Base-by-base conservation (phyloP, 2,113 vertebrate genomes). In the Redunca redunca region DNA sequence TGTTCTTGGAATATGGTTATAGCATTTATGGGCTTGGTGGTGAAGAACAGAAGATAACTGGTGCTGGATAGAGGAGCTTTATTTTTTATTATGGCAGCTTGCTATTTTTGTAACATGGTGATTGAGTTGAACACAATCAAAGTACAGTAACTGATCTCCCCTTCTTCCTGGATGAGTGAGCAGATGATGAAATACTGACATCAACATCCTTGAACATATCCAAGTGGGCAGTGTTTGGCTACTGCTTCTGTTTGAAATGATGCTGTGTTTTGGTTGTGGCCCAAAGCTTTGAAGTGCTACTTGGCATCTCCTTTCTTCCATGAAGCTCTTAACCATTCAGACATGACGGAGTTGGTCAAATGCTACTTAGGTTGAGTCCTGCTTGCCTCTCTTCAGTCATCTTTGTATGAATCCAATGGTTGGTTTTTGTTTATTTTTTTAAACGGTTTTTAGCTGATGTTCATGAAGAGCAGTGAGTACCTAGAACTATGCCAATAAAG, bases 361-460 rank as follows among this genome's bases (percentile, higher is more conserved):
- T 97, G 10, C 17, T 98, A 95, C 52, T 98, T 97, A 89, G 81
- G 40, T 30, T 91, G 91, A 96, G 97, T 98, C 97, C 97, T 19
- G 48, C 98, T 97, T 97, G 90, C 98, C 97, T 98, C 96, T 95
- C 85, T 97, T 97, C 78, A 11, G 88, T 97, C 96, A 30, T 97
- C 97, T 97, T 96, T 60, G 3, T 96, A 88, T 94, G 96, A 98
- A 95, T 97, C 86, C 6, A 96, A 36, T 98, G 97, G 52, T n/a
- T 21, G 91, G 36, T 43, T 82, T 43, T 40, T 7, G 14, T n/a
- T 84, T 46, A 25, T 88, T 60, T 62, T 90, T 87, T 91, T 33
- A 90, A 98, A 98, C 85, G 93, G 98, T 98, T 99, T 98, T 98
- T 98, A 98, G 98, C 97, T 98, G 91, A 88, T 98, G 88, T 97